phyloP scores from a whole-genome alignment of 2,113 vertebrate species.

The Oryzias melastigma region DNA sequence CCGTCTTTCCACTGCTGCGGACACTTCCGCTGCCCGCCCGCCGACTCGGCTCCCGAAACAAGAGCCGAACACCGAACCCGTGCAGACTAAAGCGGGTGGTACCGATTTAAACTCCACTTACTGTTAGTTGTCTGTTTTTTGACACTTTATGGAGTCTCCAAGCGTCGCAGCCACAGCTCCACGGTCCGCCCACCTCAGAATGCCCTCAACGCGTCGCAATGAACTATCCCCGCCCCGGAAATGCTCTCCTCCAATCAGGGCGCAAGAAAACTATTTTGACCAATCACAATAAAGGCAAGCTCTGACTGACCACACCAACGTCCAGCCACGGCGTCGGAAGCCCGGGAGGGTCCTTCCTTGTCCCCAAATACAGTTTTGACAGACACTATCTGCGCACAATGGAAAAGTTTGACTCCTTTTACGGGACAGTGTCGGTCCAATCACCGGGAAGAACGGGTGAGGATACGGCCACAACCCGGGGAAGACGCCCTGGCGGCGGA shows the following conservation, averaged over 20 bases:
- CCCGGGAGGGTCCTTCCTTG: conserved; percentile 11
- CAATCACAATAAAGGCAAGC: conserved; percentile 10
- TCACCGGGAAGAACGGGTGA: conserved; percentile 28
- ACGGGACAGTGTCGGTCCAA: conserved; percentile 66
- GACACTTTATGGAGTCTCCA: conserved; percentile 70
- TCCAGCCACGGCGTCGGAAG: conserved; percentile 21
- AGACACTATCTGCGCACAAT: conserved; percentile 65
- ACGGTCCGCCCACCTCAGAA: conserved; percentile 73
- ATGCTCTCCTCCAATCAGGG: conserved; percentile 45
- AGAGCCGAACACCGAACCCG: not conserved
- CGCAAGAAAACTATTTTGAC: not conserved
- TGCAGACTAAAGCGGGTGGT: fast-evolving
- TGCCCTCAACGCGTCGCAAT: conserved; percentile 38
- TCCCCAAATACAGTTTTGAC: conserved; percentile 57
- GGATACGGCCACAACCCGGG: conserved; percentile 30
- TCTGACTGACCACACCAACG: not conserved
- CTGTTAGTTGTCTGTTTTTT: conserved; percentile 70
- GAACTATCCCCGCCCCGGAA: conserved; percentile 14
- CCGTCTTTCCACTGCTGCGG: conserved; percentile 55
- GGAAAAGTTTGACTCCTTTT: conserved; percentile 75
- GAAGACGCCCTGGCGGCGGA: conserved; percentile 35
- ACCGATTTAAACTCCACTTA: conserved; percentile 57
- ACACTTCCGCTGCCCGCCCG: not conserved
- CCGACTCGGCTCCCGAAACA: not conserved
- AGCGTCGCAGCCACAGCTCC: conserved; percentile 64